phyloP scores from a whole-genome alignment of 2,888 invertebrate genomes.

The Melieria crassipennis region DNA sequence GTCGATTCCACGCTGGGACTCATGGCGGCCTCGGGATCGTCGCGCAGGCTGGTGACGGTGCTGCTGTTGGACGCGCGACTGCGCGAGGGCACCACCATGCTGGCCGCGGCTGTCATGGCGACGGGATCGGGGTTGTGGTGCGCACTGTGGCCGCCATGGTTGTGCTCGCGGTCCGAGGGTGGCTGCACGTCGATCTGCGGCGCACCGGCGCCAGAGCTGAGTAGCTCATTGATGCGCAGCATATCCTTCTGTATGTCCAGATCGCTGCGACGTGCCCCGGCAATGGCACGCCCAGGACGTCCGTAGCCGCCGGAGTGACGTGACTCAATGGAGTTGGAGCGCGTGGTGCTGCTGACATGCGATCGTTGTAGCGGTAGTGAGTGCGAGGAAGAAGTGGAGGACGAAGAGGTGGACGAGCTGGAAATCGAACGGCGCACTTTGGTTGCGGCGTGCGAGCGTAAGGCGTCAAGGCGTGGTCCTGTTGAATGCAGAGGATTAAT shows the following conservation, averaged over 20 bases:
- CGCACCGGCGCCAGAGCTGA: constrained; percentile 39
- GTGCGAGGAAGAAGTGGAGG: constrained; percentile 54
- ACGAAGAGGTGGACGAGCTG: constrained; percentile 49
- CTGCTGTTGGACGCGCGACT: constrained; percentile 67
- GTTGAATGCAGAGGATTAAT: background rate
- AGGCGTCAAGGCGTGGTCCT: constrained; percentile 47
- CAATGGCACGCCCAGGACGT: constrained; percentile 52
- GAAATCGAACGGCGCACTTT: constrained; percentile 43
- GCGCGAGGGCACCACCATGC: constrained; percentile 48
- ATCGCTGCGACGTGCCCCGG: constrained; percentile 61
- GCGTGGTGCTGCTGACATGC: constrained; percentile 59
- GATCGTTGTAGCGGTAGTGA: constrained; percentile 49
- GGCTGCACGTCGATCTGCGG: constrained; percentile 63
- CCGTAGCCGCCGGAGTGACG: constrained; percentile 60
- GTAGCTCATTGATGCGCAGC: constrained; percentile 54
- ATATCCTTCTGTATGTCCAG: constrained; percentile 60
- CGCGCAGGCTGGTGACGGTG: constrained; percentile 69
- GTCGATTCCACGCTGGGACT: constrained; percentile 71
- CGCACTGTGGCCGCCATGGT: constrained; percentile 33
- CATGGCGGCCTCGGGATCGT: constrained; percentile 68
- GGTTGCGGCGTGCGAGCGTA: constrained; percentile 40
- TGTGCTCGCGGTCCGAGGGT: constrained; percentile 49
- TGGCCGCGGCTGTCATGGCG: constrained; percentile 30
- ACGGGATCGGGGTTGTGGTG: background rate
- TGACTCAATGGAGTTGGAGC: constrained; percentile 62